A percentile compares a stretch with the other conserved stretches of the same genome.
phyloP scores from a whole-genome alignment of 2,888 invertebrate genomes.

The Antheraea yamamai region DNA sequence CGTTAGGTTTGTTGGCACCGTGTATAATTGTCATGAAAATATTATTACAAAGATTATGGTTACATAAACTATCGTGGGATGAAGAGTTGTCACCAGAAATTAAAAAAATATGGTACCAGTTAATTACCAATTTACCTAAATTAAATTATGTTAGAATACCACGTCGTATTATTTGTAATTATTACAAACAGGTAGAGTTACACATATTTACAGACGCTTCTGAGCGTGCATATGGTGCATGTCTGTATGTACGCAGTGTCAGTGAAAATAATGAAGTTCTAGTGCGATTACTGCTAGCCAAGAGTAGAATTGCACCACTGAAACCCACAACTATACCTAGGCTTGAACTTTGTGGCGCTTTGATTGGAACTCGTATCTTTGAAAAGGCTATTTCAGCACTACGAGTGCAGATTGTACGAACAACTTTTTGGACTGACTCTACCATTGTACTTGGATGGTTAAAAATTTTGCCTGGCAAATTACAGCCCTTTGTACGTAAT shows the following conservation, averaged over 20 bases:
- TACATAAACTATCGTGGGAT: slow-evolving; percentile 35
- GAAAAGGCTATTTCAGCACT: slow-evolving; percentile 32
- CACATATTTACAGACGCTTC: slow-evolving; percentile 41
- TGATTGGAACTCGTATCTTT: slow-evolving; percentile 36
- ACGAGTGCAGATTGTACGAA: slow-evolving; percentile 22
- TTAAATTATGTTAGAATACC: slow-evolving; percentile 32
- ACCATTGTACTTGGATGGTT: slow-evolving; percentile 41
- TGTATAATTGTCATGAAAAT: slow-evolving; percentile 33
- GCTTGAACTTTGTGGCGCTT: slow-evolving; percentile 41
- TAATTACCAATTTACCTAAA: slow-evolving; percentile 21
- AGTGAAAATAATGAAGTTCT: slow-evolving; percentile 22
- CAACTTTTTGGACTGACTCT: slow-evolving; percentile 39
- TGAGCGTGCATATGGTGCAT: slow-evolving; percentile 38
- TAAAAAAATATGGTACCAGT: not conserved
- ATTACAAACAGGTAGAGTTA: slow-evolving; percentile 26
- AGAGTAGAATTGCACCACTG: slow-evolving; percentile 36
- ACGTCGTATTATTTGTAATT: slow-evolving; percentile 31
- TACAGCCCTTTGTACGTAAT: slow-evolving; percentile 39
- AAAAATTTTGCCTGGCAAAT: slow-evolving; percentile 30
- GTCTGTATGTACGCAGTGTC: slow-evolving; percentile 33
- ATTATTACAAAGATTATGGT: slow-evolving; percentile 35
- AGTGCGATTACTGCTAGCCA: slow-evolving; percentile 32
- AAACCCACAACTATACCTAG: slow-evolving; percentile 39
- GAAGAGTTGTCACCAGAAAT: slow-evolving; percentile 22
- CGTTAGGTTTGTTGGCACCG: slow-evolving; percentile 34